phyloP scores from a whole-genome alignment of 2,888 invertebrate species.

The Autographa gamma region DNA sequence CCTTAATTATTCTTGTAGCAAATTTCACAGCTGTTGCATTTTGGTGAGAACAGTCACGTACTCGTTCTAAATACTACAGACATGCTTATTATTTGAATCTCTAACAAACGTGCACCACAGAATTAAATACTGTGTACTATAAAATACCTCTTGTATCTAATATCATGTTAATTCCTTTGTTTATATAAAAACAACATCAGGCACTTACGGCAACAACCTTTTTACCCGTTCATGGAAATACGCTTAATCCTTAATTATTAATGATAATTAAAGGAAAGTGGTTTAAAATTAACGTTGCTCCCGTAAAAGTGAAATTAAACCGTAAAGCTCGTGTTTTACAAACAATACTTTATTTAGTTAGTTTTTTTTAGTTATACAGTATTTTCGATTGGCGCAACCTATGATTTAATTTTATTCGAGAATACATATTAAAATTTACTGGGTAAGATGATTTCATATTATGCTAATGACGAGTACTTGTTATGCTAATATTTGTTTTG shows the following conservation, averaged over 20 bases:
- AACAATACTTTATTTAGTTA: constrained; percentile 5
- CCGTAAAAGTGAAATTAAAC: not conserved
- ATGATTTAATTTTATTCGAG: constrained; percentile 4
- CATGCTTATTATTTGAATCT: constrained; percentile 23
- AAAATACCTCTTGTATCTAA: too few relatives aligned
- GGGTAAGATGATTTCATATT: constrained; percentile 29
- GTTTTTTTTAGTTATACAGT: constrained; percentile 15
- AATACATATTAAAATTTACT: constrained; percentile 23
- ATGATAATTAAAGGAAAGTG: not conserved
- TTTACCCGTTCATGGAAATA: not conserved
- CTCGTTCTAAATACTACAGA: constrained; percentile 30
- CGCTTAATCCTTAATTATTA: not conserved
- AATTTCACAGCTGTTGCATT: not conserved
- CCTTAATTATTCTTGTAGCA: constrained; percentile 33
- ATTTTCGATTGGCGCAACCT: constrained; percentile 12
- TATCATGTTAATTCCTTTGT: too few relatives aligned
- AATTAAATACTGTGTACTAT: too few relatives aligned
- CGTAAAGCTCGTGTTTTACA: constrained; percentile 2
- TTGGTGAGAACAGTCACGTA: not conserved
- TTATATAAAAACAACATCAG: too few relatives aligned
- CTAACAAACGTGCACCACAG: constrained; percentile 16
- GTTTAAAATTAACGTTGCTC: not conserved
- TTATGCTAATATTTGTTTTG: constrained; percentile 30
- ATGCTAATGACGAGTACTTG: constrained; percentile 29
- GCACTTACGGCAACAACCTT: not conserved